phyloP scores from a whole-genome alignment of 2,888 invertebrate genomes.

The Dolichomitus sp. region DNA sequence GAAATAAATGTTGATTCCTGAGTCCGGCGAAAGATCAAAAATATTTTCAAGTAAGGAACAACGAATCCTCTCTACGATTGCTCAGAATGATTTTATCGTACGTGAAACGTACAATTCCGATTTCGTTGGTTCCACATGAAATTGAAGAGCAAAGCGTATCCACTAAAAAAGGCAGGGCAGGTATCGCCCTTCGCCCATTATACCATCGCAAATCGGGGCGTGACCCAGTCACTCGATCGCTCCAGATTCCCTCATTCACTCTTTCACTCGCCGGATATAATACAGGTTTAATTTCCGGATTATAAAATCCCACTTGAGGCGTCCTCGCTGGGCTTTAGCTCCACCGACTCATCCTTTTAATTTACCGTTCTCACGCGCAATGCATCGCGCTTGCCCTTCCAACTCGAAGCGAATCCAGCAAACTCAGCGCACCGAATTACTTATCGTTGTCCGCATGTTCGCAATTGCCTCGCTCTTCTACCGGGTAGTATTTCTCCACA shows the following conservation, averaged over 20 bases:
- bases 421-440: slow-evolving; percentile 63
- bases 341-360: slow-evolving; percentile 73
- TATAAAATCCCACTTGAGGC: slow-evolving; percentile 82
- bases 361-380: slow-evolving; percentile 80
- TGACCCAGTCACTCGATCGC: slow-evolving; percentile 52
- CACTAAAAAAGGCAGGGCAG: slow-evolving; percentile 1
- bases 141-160: neutral
- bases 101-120: too few species aligned
- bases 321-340: slow-evolving; percentile 23
- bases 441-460: slow-evolving; percentile 44
- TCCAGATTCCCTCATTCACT: slow-evolving; percentile 50
- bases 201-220: slow-evolving; percentile 9
- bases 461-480: slow-evolving; percentile 28
- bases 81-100: too few species aligned
- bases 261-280: slow-evolving; percentile 79
- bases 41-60: too few species aligned
- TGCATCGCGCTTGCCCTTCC: slow-evolving; percentile 53
- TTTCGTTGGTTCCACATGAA: too few species aligned
- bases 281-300: slow-evolving; percentile 85
- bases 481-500: slow-evolving; percentile 22
- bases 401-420: slow-evolving; percentile 34
- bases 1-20: too few species aligned
- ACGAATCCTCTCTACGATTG: neutral
- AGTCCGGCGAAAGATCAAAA: too few species aligned
- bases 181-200: slow-evolving; percentile 38